Base-by-base conservation (phyloP, 2,888 invertebrate species). In the Agapetus fuscipes region DNA sequence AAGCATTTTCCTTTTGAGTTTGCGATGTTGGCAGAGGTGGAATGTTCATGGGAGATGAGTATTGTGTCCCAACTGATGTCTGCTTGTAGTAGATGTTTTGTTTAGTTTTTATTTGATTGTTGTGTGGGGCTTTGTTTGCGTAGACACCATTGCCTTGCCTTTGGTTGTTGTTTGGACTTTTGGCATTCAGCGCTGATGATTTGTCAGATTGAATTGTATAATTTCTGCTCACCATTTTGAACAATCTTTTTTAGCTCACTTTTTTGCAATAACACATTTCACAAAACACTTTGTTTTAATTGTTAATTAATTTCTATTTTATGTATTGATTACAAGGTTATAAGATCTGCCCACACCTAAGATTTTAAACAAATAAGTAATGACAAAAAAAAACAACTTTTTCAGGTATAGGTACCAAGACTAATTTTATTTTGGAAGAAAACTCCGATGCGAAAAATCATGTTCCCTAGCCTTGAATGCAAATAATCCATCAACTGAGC, bases 171-270 rank as follows among this genome's bases (percentile, higher is more conserved):
- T 39, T 41, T 11, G 45, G 41, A 27, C 40, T 46, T 32, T 48
- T 43, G 12, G 41, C 38, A 15, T 46, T 40, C 11, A 32, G 26
- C 9, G 34, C 30, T 14, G 38, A 28, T 20, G 26, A 36, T 33
- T 39, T 44, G 28, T 45, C 43, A 20, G 46, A 32, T 15, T 48
- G 48, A 16, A 69, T 47, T 17, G 64, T 58, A 51, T 70, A 70
- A 50, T 69, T 68, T 12, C 70, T 66, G 54, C 68, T 69, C 43
- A 70, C 69, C 70, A 70, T 70, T 53, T 59, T 62, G 48, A 40
- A 30, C 44, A 43, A 41, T 43, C 51, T 24, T 47, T 32, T 49
- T 48, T n/a, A n/a, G n/a, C n/a, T n/a, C n/a, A 36, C 17, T 39
- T 28, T 11, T 28, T 24, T 24, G 24, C 6, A 24, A n/a, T n/a